Evolutionary conservation across 2,797 vertebrate genomes (phyloP).

Genomic region (Podarcis lilfordi): DNA sequence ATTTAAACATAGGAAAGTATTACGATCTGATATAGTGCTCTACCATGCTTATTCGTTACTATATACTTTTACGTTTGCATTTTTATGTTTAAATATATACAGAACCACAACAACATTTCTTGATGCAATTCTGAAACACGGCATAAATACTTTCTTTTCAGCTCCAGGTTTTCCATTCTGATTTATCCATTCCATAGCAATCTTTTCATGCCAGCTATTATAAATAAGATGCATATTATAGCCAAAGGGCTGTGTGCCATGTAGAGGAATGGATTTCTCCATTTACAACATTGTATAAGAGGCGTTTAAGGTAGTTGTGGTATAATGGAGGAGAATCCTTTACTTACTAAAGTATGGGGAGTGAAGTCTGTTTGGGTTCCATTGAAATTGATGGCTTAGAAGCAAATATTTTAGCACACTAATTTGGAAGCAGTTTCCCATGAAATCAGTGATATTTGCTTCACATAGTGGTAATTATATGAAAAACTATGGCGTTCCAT

Average conservation of each 20-base stretch:
- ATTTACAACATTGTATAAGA: neutral
- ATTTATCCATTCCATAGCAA: neutral
- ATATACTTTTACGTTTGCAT: neutral
- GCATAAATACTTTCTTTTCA: neutral
- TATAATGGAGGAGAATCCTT: neutral
- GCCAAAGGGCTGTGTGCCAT: neutral
- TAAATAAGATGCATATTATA: neutral
- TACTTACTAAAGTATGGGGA: neutral
- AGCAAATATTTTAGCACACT: neutral
- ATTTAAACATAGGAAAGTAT: constrained; percentile 24
- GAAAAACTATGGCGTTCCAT: neutral
- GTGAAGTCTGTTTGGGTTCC: neutral
- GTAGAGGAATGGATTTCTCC: neutral
- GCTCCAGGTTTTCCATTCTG: neutral
- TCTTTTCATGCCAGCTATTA: neutral
- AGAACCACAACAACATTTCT: constrained; percentile 25
- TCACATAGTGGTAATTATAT: neutral
- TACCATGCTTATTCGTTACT: neutral
- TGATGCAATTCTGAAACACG: neutral
- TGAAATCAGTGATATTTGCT: neutral
- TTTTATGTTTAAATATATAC: constrained; percentile 29
- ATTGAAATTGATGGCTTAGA: neutral
- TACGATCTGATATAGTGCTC: constrained; percentile 24
- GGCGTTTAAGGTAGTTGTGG: neutral
- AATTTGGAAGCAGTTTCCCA: neutral